phyloP scores from a whole-genome alignment of 2,888 invertebrate species.

The Amiota communis region DNA sequence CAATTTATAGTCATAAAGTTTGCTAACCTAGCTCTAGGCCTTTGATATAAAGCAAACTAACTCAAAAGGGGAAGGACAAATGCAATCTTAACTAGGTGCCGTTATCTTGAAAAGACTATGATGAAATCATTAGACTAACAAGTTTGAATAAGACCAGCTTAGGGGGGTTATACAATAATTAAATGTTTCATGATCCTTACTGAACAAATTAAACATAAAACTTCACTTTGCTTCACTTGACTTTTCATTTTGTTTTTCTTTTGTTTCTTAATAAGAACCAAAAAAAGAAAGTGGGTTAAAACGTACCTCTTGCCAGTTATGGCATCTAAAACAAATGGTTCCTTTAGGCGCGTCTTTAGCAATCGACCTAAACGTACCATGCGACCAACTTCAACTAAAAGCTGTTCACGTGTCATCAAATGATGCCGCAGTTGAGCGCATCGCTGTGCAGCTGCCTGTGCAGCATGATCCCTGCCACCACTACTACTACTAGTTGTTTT shows the following conservation, averaged over 20 bases:
- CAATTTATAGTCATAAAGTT: no score
- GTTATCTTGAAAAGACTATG: no score
- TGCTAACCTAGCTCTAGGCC: no score
- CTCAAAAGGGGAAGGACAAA: no score
- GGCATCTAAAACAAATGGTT: slow-evolving; percentile 75
- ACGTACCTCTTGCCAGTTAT: slow-evolving; percentile 69
- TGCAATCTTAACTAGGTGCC: no score
- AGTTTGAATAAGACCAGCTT: no score
- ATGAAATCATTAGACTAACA: no score
- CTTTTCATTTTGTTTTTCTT: not conserved
- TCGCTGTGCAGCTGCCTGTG: slow-evolving; percentile 63
- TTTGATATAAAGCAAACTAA: no score
- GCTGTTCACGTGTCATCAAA: slow-evolving; percentile 77
- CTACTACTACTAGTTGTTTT: slow-evolving; percentile 11
- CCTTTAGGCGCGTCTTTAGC: slow-evolving; percentile 79
- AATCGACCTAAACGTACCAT: slow-evolving; percentile 82
- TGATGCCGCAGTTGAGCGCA: slow-evolving; percentile 75
- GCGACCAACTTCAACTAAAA: slow-evolving; percentile 81
- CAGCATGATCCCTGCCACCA: slow-evolving; percentile 45
- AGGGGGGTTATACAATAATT: no score
- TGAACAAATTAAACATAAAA: not conserved
- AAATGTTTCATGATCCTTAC: no score
- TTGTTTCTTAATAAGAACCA: not conserved
- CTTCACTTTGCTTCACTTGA: not conserved
- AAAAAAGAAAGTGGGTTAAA: not conserved